Evolutionary conservation across 2,797 vertebrate species (phyloP), one percentile per base, ranked within the genome.

Genomic region (Melopsittacus undulatus): DNA sequence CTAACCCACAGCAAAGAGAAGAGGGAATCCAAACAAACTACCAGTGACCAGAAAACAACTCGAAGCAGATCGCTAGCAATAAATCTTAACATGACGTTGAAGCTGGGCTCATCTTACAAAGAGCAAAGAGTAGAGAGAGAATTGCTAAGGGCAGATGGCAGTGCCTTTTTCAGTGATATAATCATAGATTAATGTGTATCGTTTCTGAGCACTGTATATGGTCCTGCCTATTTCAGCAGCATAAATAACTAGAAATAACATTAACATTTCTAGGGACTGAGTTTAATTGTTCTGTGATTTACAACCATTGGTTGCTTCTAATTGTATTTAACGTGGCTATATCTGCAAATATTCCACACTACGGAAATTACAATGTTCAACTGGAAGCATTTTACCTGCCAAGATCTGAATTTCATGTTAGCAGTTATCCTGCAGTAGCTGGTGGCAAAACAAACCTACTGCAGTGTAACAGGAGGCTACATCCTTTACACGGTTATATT

Each of bases 41-140:
- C 76, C 48, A 84, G 91, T 90, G 75, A 84, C 86, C 78, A 96
- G 79, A 92, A 96, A 93, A 92, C 72, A 90, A 80, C 92, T 93
- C 0, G 2, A 81, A 82, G 88, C 95, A 83, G 88, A 87, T 83
- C 63, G 7, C 75, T 77, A 69, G 89, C 92, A 84, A 69, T 87
- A 92, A 95, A 95, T 96, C 30, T 57, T 92, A 64, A 42, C 26
- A 6, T 82, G 96, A 83, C 92, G 45, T 43, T 45, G 72, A 93
- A 80, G 82, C 63, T 56, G 57, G 70, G 84, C 84, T 97, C 96
- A 82, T 95, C 80, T 97, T 97, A 95, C 95, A 91, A 87, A 95
- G 95, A 95, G 90, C 91, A 87, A 91, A 92, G 90, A 95, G 92
- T 24, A 74, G 38, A 67, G 66, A 72, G 90, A 89, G 83, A 77